Conservation (phyloP, 2,113 vertebrate genomes). For the Haemorhous mexicanus region DNA sequence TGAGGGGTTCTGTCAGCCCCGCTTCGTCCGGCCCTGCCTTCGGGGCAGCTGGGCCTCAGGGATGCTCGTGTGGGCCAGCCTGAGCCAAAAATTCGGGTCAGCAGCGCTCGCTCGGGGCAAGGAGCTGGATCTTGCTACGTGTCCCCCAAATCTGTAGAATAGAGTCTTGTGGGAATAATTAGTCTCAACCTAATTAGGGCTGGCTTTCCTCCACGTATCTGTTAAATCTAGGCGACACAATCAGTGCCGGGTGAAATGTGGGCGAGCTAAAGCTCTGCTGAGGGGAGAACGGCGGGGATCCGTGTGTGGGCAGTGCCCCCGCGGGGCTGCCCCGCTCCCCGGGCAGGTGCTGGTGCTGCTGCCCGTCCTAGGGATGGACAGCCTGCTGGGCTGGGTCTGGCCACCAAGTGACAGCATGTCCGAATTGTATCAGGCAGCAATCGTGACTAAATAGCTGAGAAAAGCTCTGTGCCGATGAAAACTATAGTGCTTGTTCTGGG, state of each 20-base stretch:
- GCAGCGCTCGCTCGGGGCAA: too few relatives aligned
- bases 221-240: rapidly evolving
- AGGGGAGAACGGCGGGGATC: rapidly evolving
- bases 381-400: rapidly evolving
- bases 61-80: rapidly evolving
- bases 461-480: background rate
- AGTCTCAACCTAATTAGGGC: background rate
- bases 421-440: rapidly evolving
- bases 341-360: background rate
- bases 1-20: rapidly evolving
- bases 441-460: background rate
- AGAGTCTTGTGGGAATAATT: rapidly evolving
- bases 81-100: background rate
- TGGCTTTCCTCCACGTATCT: rapidly evolving
- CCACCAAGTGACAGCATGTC: rapidly evolving
- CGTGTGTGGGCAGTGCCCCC: too few relatives aligned
- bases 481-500: background rate
- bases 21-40: background rate
- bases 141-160: background rate
- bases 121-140: background rate
- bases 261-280: rapidly evolving
- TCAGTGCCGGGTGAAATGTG: too few relatives aligned
- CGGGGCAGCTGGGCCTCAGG: background rate
- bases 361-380: rapidly evolving
- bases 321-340: background rate